Percentiles rank a stretch among this genome's conserved stretches.
Evolutionary conservation across 1,140 invertebrate genomes (phyloP).

Genomic region (Tetramorium alpestre): DNA sequence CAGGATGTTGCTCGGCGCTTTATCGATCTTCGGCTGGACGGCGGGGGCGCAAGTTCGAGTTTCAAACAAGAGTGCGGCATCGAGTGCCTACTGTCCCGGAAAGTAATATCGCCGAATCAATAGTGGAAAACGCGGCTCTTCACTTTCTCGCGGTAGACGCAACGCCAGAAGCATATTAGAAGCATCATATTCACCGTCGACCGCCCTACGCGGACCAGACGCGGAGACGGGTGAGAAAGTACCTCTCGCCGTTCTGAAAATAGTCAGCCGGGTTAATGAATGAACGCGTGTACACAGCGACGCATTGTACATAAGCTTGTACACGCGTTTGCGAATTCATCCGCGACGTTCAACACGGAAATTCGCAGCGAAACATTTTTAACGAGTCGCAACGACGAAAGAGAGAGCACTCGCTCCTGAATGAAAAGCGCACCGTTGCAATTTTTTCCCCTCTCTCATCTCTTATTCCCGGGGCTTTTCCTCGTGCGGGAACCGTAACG

Average conservation of each 20-base stretch:
- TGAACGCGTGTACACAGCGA: neutral
- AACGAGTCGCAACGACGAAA: neutral
- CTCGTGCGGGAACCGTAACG: constrained; percentile 22
- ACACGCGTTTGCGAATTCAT: neutral
- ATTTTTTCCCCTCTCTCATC: neutral
- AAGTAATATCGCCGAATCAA: constrained; percentile 62
- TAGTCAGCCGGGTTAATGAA: constrained; percentile 33
- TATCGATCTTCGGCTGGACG: constrained; percentile 60
- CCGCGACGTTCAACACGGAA: neutral
- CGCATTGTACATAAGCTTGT: neutral
- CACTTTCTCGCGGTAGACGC: neutral
- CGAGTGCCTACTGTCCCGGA: neutral
- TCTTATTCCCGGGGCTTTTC: neutral
- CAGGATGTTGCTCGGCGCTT: constrained; percentile 12
- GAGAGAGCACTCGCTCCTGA: neutral
- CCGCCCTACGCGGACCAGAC: neutral
- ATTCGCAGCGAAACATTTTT: constrained; percentile 21
- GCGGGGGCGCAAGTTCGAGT: constrained; percentile 52
- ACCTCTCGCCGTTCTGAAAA: constrained; percentile 10
- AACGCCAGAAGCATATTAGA: neutral
- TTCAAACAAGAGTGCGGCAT: constrained; percentile 41
- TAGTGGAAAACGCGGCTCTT: constrained; percentile 36
- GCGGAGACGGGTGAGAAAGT: neutral
- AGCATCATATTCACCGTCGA: neutral
- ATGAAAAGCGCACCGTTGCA: constrained; percentile 23